Conservation (phyloP, 2,888 invertebrate species). For the Oligia fasciuncula region DNA sequence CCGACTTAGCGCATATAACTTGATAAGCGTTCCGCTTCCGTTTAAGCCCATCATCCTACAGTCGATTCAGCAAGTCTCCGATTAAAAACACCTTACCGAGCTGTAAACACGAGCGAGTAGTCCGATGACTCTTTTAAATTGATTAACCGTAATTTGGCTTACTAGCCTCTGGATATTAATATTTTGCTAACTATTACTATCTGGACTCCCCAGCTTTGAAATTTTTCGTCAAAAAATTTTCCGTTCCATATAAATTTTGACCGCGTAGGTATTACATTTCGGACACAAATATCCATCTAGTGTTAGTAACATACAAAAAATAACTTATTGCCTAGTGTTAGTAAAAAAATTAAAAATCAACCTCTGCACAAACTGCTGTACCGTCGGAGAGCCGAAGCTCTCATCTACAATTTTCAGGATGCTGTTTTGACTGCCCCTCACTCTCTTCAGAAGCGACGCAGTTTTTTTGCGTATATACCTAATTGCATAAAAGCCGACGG, state of each 20-base stretch:
- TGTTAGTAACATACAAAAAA: too few relatives aligned
- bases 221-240: not conserved
- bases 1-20: conserved; percentile 45
- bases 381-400: too few relatives aligned
- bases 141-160: not conserved
- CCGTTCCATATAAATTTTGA: not conserved
- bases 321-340: too few relatives aligned
- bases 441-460: too few relatives aligned
- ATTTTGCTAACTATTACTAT: not conserved
- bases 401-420: too few relatives aligned
- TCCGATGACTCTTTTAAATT: not conserved
- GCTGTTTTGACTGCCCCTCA: too few relatives aligned
- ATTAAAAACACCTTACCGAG: conserved; percentile 58
- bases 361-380: too few relatives aligned
- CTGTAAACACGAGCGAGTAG: not conserved
- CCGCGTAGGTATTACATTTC: too few relatives aligned
- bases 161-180: not conserved
- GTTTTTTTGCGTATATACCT: too few relatives aligned
- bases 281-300: too few relatives aligned
- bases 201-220: not conserved
- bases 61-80: conserved; percentile 54
- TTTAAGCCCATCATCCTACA: conserved; percentile 40
- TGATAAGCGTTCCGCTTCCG: conserved; percentile 52
- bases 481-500: too few relatives aligned
- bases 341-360: too few relatives aligned